These are phyloP conservation scores for Chalcosyrphus nemorum DNA, from an alignment of 2,888 invertebrate species.

Conservation along the genomic window DNA sequence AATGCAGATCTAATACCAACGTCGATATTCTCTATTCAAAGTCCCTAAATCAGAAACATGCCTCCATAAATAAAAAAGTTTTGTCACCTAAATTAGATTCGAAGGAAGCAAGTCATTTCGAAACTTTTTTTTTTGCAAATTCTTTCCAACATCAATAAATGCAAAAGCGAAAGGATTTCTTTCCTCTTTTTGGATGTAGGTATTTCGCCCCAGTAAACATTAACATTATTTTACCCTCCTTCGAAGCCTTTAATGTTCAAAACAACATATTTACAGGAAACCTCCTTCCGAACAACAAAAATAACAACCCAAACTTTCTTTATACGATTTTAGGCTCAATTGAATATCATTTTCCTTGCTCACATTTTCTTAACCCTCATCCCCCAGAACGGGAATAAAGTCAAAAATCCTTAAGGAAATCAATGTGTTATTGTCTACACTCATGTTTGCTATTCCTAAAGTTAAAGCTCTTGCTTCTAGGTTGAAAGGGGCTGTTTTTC, in stretches of 20 bases:
- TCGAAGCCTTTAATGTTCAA: background rate
- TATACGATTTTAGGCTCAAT: background rate
- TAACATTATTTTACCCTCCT: background rate
- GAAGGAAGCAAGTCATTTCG: no score
- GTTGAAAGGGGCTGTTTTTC: background rate
- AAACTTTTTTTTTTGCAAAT: background rate
- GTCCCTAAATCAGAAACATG: no score
- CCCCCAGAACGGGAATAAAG: background rate
- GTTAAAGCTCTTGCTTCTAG: background rate
- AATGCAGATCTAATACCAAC: no score
- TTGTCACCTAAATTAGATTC: no score
- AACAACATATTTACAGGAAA: background rate
- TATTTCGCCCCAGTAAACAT: background rate
- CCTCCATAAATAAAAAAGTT: no score
- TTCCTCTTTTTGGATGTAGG: no score
- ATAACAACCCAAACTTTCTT: background rate
- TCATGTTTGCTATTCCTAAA: background rate
- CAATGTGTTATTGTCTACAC: background rate
- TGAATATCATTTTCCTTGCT: background rate
- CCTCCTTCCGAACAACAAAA: background rate
- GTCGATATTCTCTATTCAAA: no score
- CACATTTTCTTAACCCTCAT: no score
- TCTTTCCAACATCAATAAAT: background rate
- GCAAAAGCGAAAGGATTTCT: background rate
- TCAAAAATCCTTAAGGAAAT: constrained; percentile 1